A percentile compares a stretch with the other conserved stretches of the same genome.
Evolutionary conservation across 2,113 vertebrate species (phyloP).

Genomic region (Aptenodytes forsteri): DNA sequence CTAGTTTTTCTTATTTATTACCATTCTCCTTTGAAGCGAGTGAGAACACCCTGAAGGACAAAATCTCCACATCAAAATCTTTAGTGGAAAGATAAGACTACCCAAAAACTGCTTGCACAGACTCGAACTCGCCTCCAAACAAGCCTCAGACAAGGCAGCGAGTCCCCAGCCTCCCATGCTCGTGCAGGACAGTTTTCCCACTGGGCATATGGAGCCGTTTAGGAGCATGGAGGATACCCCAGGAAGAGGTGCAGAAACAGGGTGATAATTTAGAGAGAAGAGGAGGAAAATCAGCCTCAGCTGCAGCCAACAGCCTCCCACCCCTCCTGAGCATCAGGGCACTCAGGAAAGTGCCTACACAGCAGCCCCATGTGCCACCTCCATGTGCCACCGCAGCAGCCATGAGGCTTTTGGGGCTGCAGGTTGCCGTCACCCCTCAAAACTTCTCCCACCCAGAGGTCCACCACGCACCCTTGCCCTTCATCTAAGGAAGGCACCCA

Average conservation of each 20-base stretch:
- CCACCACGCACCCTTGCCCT: fast-evolving
- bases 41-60: neutral
- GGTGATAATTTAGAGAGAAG: neutral
- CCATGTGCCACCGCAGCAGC: neutral
- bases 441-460: neutral
- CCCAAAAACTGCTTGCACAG: neutral
- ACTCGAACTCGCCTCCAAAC: fast-evolving
- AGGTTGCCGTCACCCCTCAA: neutral
- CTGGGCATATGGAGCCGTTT: fast-evolving
- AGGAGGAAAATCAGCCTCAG: neutral
- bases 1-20: neutral
- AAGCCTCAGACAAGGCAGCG: neutral
- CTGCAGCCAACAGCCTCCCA: neutral
- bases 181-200: neutral
- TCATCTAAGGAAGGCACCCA: neutral
- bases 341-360: neutral
- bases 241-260: neutral
- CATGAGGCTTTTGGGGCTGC: neutral
- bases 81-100: neutral
- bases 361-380: neutral
- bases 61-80: neutral
- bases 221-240: fast-evolving
- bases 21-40: neutral
- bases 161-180: neutral
- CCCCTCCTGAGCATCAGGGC: neutral